Conservation (phyloP, 2,797 vertebrate genomes). For the Pangasius macronema region DNA sequence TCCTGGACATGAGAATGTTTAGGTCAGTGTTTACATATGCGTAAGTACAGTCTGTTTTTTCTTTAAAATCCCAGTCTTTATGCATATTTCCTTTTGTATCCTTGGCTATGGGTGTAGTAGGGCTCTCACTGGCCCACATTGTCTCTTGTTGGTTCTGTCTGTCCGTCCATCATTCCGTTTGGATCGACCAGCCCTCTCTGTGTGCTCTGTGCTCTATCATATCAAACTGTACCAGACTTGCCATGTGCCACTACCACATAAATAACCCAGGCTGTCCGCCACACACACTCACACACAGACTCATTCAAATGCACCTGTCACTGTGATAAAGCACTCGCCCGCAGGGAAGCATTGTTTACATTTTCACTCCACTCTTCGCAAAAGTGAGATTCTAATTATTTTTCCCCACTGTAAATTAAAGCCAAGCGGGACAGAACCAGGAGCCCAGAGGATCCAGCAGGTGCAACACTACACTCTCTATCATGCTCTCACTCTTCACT, state of each 20-base stretch:
- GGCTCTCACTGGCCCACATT: background rate
- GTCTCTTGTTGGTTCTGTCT: slow-evolving; percentile 11
- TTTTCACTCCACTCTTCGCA: slow-evolving; percentile 98
- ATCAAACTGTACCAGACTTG: slow-evolving; percentile 65
- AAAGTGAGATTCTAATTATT: slow-evolving; percentile 99
- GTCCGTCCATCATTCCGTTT: slow-evolving; percentile 31
- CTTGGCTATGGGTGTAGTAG: background rate
- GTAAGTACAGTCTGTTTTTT: background rate
- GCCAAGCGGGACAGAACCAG: slow-evolving; percentile 90
- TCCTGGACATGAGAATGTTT: slow-evolving; percentile 48
- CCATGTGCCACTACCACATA: slow-evolving; percentile 96
- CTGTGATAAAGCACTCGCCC: slow-evolving; percentile 99
- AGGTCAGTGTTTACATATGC: slow-evolving; percentile 47
- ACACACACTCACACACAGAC: slow-evolving; percentile 79
- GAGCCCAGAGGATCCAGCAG: slow-evolving; percentile 73
- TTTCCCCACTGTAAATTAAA: slow-evolving; percentile 98
- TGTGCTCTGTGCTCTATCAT: slow-evolving; percentile 35
- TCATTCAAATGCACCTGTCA: slow-evolving; percentile 99
- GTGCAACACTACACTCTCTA: slow-evolving; percentile 54
- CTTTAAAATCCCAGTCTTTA: background rate
- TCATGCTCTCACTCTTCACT: background rate
- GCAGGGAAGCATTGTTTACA: slow-evolving; percentile 99
- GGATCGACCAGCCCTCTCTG: slow-evolving; percentile 18
- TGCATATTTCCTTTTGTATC: background rate
- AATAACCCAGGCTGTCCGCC: slow-evolving; percentile 98